These are phyloP conservation scores for Leptinotarsa peninsularis DNA, from an alignment of 2,888 invertebrate genomes.

Conservation along the genomic window DNA sequence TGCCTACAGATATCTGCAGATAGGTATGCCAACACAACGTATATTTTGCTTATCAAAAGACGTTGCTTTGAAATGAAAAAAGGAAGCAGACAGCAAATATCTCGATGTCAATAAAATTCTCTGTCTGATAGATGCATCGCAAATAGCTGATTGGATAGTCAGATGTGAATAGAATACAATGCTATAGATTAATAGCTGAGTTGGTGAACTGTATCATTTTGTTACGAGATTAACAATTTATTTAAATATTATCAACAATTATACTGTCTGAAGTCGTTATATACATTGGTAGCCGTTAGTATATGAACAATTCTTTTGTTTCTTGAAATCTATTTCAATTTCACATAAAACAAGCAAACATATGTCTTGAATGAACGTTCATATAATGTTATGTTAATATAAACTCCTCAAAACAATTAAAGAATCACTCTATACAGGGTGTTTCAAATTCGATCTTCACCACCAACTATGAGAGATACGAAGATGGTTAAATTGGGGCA, in stretches of 20 bases:
- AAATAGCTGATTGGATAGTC: background rate
- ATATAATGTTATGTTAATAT: too few species aligned
- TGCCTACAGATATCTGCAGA: slow-evolving; percentile 10
- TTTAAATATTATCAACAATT: background rate
- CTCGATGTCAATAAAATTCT: slow-evolving; percentile 2
- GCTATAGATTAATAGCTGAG: background rate
- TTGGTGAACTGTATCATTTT: background rate
- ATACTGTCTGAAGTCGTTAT: background rate
- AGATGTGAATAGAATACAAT: slow-evolving; percentile 1
- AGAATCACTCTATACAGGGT: too few species aligned
- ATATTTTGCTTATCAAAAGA: slow-evolving; percentile 28
- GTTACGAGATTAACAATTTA: background rate
- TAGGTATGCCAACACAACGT: slow-evolving; percentile 14
- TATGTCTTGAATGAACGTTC: too few species aligned
- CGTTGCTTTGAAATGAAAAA: background rate
- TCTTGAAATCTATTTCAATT: background rate
- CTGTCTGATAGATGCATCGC: background rate
- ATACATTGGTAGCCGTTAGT: background rate
- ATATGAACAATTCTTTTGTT: background rate
- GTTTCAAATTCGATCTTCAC: too few species aligned
- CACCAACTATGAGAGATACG: too few species aligned
- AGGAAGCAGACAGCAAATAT: background rate
- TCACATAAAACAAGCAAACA: too few species aligned
- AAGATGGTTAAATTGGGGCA: too few species aligned
- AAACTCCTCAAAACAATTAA: too few species aligned